A percentile compares a stretch with the other conserved stretches of the same genome.
Evolutionary conservation across 2,888 invertebrate genomes (phyloP).

Genomic region (Capitulum mitella): DNA sequence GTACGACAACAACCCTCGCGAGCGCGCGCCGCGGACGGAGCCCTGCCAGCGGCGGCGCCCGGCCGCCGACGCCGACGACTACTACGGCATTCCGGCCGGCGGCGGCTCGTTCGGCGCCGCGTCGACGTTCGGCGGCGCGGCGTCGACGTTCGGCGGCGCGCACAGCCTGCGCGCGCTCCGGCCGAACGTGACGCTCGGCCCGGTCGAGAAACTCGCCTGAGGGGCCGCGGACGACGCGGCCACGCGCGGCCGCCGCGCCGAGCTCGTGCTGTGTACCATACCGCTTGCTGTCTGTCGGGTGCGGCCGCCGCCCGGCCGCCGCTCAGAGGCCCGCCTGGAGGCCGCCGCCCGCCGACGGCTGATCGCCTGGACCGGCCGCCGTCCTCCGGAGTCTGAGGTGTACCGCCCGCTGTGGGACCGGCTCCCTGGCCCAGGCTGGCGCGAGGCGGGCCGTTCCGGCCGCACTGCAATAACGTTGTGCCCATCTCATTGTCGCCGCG

Average conservation of each 20-base stretch:
- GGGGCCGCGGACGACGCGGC: too few relatives aligned
- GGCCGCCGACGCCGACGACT: neutral
- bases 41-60: neutral
- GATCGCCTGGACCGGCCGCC: too few relatives aligned
- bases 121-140: too few relatives aligned
- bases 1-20: conserved; percentile 9
- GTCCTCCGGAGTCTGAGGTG: too few relatives aligned
- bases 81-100: conserved; percentile 14
- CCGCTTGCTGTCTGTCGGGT: neutral
- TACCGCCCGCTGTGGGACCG: too few relatives aligned
- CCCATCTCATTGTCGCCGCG: neutral
- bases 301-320: too few relatives aligned
- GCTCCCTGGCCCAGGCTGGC: neutral
- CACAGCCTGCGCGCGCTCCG: neutral
- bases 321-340: neutral
- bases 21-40: neutral
- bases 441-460: neutral
- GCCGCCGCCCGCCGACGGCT: neutral
- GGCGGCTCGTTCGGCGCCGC: neutral
- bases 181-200: neutral
- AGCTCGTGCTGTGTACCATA: neutral
- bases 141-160: neutral
- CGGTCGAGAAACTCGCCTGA: conserved; percentile 8
- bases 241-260: too few relatives aligned
- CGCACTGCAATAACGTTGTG: conserved; percentile 6